These are phyloP conservation scores for Rhopalosiphum nymphaeae DNA, from an alignment of 2,888 invertebrate genomes.

Conservation along the genomic window DNA sequence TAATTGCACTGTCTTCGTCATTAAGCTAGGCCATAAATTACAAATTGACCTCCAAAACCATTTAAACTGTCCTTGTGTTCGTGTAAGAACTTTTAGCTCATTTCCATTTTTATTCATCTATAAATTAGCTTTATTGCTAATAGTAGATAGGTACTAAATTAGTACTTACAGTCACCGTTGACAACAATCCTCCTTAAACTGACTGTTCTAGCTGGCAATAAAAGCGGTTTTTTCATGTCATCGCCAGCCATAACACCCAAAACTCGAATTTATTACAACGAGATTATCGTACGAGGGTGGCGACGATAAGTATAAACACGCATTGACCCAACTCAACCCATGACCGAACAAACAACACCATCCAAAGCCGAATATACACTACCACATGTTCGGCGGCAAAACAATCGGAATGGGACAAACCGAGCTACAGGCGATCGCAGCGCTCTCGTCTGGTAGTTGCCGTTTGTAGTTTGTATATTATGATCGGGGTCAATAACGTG, in stretches of 20 bases:
- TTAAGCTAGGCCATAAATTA: background rate
- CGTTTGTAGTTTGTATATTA: constrained; percentile 42
- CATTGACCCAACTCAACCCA: constrained; percentile 34
- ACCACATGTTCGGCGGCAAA: constrained; percentile 60
- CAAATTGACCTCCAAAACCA: constrained; percentile 30
- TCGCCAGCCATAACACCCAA: constrained; percentile 52
- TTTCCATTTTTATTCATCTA: constrained; percentile 23
- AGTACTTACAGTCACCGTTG: constrained; percentile 52
- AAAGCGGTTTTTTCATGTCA: constrained; percentile 65
- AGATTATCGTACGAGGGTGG: background rate
- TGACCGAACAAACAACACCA: constrained; percentile 7
- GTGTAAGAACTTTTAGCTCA: constrained; percentile 29
- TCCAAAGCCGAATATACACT: constrained; percentile 43
- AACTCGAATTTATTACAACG: constrained; percentile 8
- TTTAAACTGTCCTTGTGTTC: constrained; percentile 21
- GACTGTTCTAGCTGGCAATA: constrained; percentile 67
- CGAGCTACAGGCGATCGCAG: constrained; percentile 47
- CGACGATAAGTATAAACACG: background rate
- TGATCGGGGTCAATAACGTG: constrained; percentile 60
- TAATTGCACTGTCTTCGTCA: background rate
- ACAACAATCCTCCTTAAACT: constrained; percentile 66
- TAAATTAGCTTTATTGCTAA: constrained; percentile 46
- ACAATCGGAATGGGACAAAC: constrained; percentile 34
- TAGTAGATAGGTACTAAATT: background rate
- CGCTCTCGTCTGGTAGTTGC: constrained; percentile 46